These are phyloP conservation scores for Eupithecia exiguata DNA, from an alignment of 2,888 invertebrate species.

Conservation along the genomic window DNA sequence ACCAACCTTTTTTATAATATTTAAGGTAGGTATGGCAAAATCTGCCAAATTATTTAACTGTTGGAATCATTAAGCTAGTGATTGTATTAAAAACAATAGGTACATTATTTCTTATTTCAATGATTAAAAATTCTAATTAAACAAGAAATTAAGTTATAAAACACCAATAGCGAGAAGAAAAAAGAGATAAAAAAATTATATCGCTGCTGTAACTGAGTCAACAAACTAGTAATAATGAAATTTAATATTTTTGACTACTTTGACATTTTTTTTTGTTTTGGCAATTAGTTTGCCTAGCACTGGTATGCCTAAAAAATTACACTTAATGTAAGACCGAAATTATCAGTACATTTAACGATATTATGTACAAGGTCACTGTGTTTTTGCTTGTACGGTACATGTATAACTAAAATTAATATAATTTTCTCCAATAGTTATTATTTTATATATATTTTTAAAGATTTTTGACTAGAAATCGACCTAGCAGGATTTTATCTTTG, in stretches of 20 bases:
- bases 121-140: background rate
- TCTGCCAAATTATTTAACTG: background rate
- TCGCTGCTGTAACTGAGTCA: background rate
- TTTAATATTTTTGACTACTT: background rate
- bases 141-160: background rate
- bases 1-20: background rate
- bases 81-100: background rate
- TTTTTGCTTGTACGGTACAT: constrained; percentile 27
- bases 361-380: constrained; percentile 24
- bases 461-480: constrained; percentile 35
- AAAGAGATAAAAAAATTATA: background rate
- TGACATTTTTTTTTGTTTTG: background rate
- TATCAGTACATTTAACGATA: constrained; percentile 31
- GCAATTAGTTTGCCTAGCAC: constrained; percentile 36
- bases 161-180: background rate
- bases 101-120: background rate
- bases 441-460: constrained; percentile 12
- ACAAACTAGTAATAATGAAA: background rate
- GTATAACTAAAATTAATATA: constrained; percentile 11
- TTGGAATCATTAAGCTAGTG: background rate
- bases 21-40: background rate
- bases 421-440: constrained; percentile 17
- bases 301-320: constrained; percentile 32
- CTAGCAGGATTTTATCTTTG: constrained; percentile 23
- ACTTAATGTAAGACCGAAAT: constrained; percentile 30